Evolutionary conservation across 2,888 invertebrate genomes (phyloP), one percentile per base, ranked within the genome.

Genomic region (Cryptus viduatorius): DNA sequence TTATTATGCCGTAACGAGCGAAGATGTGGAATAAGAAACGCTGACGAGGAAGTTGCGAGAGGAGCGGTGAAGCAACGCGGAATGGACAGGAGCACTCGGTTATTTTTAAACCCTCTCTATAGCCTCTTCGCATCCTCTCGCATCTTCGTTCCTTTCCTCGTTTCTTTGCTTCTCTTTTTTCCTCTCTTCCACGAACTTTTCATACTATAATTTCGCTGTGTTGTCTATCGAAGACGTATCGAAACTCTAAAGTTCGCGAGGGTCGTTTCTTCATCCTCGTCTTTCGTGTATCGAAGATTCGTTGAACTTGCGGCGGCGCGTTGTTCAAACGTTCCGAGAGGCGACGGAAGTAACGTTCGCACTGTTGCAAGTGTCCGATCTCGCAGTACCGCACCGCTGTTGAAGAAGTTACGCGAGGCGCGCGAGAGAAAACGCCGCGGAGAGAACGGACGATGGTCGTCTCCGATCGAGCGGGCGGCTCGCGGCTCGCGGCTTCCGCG

Each of bases 11-110:
- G 82, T 76, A 84, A 82, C 73, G 69, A 79, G 31, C 24, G 37
- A 44, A 53, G 31, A 29, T 42, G 61, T 64, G 31, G 67, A 59
- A 68, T 50, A 82, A 59, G 24, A 75, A 84, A 68, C 50, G 69
- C 46, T 24, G 14, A 44, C 42, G 44, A 67, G 44, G n/a, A 46
- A 79, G 56, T 37, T 31, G 46, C 61, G 56, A 73, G n/a, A 61
- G 69, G 50, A 71, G 68, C 24, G 61, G 64, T 44, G 46, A 79
- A 37, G 56, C 82, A 72, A 75, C 42, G 79, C 77, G 65, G 77
- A 77, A 81, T 85, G 82, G 77, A 85, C 84, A 84, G 78, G 44
- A 73, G 84, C 68, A 73, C n/a, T 44, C 59, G 50, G 72, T 75
- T 84, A 83, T 85, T 83, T 85, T 85, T 80, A 77, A 73, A 65